phyloP scores from a whole-genome alignment of 2,797 vertebrate genomes.

The Oryzias sinensis region DNA sequence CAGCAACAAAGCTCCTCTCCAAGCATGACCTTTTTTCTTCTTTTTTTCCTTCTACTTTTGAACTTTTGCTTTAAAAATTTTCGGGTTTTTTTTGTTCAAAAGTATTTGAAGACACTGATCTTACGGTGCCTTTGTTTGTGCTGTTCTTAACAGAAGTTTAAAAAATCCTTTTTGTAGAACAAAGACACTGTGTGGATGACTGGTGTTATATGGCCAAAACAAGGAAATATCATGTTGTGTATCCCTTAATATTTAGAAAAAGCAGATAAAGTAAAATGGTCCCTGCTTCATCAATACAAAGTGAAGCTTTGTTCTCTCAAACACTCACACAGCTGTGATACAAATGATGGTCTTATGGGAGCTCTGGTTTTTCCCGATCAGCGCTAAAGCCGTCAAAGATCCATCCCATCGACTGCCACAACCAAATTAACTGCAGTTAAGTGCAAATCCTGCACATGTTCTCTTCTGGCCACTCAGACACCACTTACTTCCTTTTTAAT shows the following conservation, averaged over 20 bases:
- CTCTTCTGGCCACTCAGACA: constrained; percentile 28
- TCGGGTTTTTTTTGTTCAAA: not conserved
- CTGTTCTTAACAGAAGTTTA: no score
- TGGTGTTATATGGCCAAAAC: not conserved
- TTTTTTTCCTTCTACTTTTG: not conserved
- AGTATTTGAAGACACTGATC: not conserved
- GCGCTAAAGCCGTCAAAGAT: constrained; percentile 58
- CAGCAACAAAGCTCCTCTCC: not conserved
- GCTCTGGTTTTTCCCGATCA: constrained; percentile 41
- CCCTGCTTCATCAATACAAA: no score
- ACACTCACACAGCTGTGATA: constrained; percentile 16
- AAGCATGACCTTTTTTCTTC: not conserved
- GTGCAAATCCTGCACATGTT: constrained; percentile 59
- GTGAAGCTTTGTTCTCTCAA: constrained; percentile 1
- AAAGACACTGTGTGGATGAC: no score
- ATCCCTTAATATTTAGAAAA: not conserved
- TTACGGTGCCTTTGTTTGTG: not conserved
- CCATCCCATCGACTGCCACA: constrained; percentile 29
- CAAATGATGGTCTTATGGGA: constrained; percentile 31
- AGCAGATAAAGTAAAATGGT: not conserved
- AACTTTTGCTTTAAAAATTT: not conserved
- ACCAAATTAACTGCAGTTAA: constrained; percentile 55
- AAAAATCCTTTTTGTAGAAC: not conserved
- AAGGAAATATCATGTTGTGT: not conserved
- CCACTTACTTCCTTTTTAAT: constrained; percentile 42